Evolutionary conservation across 2,888 invertebrate species (phyloP), one percentile per base, ranked within the genome.

Genomic region (Parochlus steinenii): DNA sequence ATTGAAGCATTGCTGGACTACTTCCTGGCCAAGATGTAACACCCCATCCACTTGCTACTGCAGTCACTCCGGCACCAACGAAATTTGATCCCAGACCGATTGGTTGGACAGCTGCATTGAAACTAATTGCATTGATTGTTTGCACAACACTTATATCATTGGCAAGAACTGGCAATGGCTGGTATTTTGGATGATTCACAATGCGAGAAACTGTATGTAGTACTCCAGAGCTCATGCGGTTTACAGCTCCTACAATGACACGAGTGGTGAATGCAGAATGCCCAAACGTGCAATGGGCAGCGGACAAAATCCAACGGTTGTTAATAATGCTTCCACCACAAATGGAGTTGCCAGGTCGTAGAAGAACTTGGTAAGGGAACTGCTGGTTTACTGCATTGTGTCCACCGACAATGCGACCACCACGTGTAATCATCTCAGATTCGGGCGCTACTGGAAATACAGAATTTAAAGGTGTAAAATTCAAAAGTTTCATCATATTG

Each of bases 291-390:
- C 50, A 50, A 37, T 49, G 48, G 26, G 48, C 49, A 16, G 49
- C 47, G n/a, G 48, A 45, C 2, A 47, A 30, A 10, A 47, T 41
- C 43, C 45, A 46, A 19, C 42, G 39, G 6, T 31, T 31, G 29
- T 37, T 45, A 18, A 50, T 39, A 33, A 50, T 46, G 6, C 45
- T 42, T 15, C 46, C 46, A 26, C 48, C 50, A 35, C 50, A 50
- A 11, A 20, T 27, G 16, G 39, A 41, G 12, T 30, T 38, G 18
- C 32, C 19, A 4, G 31, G 38, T 37, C 48, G 39, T 6, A 48
- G 30, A 10, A 48, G 48, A 8, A 42, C 39, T 33, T 46, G 45
- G 31, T 42, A 42, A 6, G 46, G 46, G 27, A 45, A 46, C 23
- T 41, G 42, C 7, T 44, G 46, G 16, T 24, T 27, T 6, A 31